These are phyloP conservation scores for Acleris sparsana DNA, from an alignment of 2,888 invertebrate genomes.

Conservation along the genomic window DNA sequence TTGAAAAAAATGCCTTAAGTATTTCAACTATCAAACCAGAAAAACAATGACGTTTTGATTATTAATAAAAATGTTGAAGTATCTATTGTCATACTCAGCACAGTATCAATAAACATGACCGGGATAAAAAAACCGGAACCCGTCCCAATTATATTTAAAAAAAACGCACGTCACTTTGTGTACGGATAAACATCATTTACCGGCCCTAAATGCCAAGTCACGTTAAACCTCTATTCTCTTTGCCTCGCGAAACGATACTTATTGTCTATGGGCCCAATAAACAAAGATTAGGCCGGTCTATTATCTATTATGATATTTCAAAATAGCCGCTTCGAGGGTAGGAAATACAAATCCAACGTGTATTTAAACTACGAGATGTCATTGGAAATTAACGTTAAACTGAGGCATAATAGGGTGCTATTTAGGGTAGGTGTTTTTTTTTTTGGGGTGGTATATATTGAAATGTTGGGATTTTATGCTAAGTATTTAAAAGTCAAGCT, in stretches of 20 bases:
- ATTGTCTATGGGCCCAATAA: constrained; percentile 57
- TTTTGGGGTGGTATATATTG: constrained; percentile 12
- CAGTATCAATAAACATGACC: no score
- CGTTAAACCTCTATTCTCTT: constrained; percentile 47
- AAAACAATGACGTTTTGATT: no score
- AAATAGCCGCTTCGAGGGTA: neutral
- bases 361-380: no score
- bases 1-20: no score
- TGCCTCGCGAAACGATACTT: constrained; percentile 42
- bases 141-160: no score
- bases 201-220: constrained; percentile 59
- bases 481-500: constrained; percentile 45
- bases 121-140: no score
- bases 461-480: constrained; percentile 12
- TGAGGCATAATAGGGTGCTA: no score
- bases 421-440: constrained; percentile 42
- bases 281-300: constrained; percentile 64
- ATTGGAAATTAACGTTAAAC: no score
- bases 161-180: constrained; percentile 41
- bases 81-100: no score
- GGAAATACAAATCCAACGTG: neutral
- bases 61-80: no score
- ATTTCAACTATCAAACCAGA: no score
- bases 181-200: constrained; percentile 44
- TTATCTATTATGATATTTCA: constrained; percentile 30